Conservation (phyloP, 2,113 vertebrate genomes). For the Pogona vitticeps region DNA sequence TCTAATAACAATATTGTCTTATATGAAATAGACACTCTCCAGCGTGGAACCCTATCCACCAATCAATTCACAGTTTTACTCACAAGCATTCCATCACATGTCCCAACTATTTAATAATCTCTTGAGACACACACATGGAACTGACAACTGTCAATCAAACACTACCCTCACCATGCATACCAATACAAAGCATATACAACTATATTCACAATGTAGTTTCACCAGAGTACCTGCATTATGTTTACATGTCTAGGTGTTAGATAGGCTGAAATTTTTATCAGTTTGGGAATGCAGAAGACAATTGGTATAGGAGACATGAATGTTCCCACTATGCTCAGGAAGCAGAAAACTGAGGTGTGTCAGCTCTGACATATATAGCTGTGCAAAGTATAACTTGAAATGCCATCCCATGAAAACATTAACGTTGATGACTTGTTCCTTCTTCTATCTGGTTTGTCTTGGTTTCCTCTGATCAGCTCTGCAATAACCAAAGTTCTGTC, state of each 20-base stretch:
- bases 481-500: neutral
- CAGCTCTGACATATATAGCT: neutral
- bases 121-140: no score
- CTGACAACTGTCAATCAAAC: no score
- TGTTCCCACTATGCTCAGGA: neutral
- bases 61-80: no score
- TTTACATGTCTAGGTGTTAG: neutral
- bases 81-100: no score
- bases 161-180: no score
- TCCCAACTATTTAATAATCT: no score
- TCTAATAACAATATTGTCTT: no score
- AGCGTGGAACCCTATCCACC: no score
- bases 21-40: no score
- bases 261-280: neutral
- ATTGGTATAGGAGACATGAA: neutral
- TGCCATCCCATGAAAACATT: neutral
- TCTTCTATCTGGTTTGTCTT: neutral
- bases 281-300: neutral
- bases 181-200: no score
- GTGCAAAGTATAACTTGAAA: neutral
- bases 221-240: neutral
- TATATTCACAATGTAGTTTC: neutral
- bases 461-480: neutral
- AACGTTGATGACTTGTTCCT: neutral
- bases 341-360: neutral